phyloP scores from a whole-genome alignment of 2,888 invertebrate genomes.

The Halictus ligatus region DNA sequence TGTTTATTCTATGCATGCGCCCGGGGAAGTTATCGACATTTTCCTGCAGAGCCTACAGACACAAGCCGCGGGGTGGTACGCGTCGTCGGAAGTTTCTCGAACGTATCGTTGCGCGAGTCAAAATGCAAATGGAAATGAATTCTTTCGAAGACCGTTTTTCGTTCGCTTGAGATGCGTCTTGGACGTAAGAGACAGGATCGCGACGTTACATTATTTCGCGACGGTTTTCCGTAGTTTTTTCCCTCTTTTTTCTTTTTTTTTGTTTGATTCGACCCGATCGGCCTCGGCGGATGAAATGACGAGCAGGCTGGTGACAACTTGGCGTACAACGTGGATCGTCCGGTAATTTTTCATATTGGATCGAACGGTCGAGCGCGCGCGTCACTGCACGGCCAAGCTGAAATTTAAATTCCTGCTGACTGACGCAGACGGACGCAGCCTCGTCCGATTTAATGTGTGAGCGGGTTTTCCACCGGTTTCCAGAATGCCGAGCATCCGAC shows the following conservation, averaged over 20 bases:
- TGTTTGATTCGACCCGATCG: not conserved
- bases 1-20: not conserved
- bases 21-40: slow-evolving; percentile 6
- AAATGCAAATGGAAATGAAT: not conserved
- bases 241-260: not conserved
- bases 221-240: not conserved
- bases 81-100: not conserved
- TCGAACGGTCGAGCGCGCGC: slow-evolving; percentile 26
- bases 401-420: slow-evolving; percentile 53
- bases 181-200: too few species aligned
- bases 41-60: not conserved
- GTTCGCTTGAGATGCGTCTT: too few species aligned
- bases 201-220: too few species aligned
- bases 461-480: slow-evolving; percentile 22
- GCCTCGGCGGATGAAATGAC: not conserved
- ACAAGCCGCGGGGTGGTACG: not conserved
- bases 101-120: not conserved
- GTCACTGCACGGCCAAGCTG: slow-evolving; percentile 35
- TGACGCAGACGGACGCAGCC: slow-evolving; percentile 15
- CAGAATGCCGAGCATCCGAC: not conserved
- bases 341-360: slow-evolving; percentile 48
- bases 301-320: slow-evolving; percentile 46
- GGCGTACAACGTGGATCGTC: slow-evolving; percentile 15
- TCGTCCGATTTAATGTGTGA: slow-evolving; percentile 37
- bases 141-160: too few species aligned